phyloP scores from a whole-genome alignment of 2,888 invertebrate genomes.

The Mactromeris polynyma region DNA sequence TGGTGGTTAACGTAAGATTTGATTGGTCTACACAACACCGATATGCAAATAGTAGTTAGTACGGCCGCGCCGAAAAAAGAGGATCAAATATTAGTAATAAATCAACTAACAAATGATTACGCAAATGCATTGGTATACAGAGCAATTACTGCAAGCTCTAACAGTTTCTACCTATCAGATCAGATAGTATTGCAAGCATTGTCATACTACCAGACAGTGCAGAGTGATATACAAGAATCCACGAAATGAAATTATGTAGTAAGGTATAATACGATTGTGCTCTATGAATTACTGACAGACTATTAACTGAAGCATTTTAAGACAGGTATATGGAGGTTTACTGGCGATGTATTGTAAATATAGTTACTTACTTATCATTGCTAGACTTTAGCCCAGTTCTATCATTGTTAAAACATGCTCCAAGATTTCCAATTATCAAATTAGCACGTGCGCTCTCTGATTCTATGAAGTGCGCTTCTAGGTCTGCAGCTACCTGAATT shows the following conservation, averaged over 20 bases:
- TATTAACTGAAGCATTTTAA: too few relatives aligned
- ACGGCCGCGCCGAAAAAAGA: too few relatives aligned
- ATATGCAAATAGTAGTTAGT: too few relatives aligned
- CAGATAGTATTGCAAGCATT: not conserved
- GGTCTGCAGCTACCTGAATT: not conserved
- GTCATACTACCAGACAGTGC: too few relatives aligned
- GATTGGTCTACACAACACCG: too few relatives aligned
- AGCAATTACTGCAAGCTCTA: too few relatives aligned
- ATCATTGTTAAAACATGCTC: not conserved
- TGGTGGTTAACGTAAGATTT: too few relatives aligned
- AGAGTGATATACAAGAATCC: not conserved
- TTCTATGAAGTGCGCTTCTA: not conserved
- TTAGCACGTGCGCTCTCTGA: not conserved
- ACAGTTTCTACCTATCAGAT: too few relatives aligned
- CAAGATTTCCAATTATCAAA: not conserved
- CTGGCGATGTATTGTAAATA: not conserved
- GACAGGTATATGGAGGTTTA: too few relatives aligned
- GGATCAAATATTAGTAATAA: too few relatives aligned
- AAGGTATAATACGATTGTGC: not conserved
- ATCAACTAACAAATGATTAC: too few relatives aligned
- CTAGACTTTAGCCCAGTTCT: not conserved
- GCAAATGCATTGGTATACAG: too few relatives aligned
- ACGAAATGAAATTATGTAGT: not conserved
- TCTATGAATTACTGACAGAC: not conserved
- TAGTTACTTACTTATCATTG: not conserved